Base-by-base conservation (phyloP, 23 tunicate genomes). In the Diplosoma virens region DNA sequence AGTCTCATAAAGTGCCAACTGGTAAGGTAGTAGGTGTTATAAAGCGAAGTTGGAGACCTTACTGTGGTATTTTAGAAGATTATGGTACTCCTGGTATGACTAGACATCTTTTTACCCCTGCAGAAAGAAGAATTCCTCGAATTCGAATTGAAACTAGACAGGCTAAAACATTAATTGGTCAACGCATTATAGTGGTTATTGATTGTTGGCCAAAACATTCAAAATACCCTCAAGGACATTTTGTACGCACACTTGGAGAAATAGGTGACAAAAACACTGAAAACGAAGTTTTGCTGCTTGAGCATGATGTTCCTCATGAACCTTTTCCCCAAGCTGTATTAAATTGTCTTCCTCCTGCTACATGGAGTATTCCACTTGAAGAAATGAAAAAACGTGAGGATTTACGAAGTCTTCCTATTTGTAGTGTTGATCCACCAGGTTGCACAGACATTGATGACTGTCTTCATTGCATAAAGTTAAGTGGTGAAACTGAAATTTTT, bases 381-480 rank as follows among this genome's bases (percentile, higher is more conserved):
- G 84, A 95, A 56, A 1, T 89, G 0, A 65, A 59, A 41, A 79
- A 74, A 25, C 93, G 99, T 7, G 75, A 70, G 59, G 99, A 95
- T 58, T 77, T 95, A 25, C 76, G 99, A 11, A 5, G 47, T 26
- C 76, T 89, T 25, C 92, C 95, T 4, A 54, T 95, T 0, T 91
- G 96, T 60, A 89, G 96, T 55, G 99, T 95, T 31, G 99, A 95
- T 72, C 99, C 99, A 2, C 99, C 99, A 24, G 99, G 99, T 25
- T 95, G 99, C 46, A 95, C 99, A 6, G 99, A 95, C 48, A 95
- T 95, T 81, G 99, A 95, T 70, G 99, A 95, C 74, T 91, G 96
- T 61, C 82, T 95, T 11, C 99, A 95, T 71, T 84, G 68, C 58
- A 59, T 31, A 20, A 76, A 79, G 9, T 52, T 84, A 37, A 60